Percentiles rank a stretch among this genome's conserved stretches.
These are phyloP conservation scores for Ectobius pallidus DNA, from an alignment of 2,888 invertebrate genomes.

Conservation along the genomic window DNA sequence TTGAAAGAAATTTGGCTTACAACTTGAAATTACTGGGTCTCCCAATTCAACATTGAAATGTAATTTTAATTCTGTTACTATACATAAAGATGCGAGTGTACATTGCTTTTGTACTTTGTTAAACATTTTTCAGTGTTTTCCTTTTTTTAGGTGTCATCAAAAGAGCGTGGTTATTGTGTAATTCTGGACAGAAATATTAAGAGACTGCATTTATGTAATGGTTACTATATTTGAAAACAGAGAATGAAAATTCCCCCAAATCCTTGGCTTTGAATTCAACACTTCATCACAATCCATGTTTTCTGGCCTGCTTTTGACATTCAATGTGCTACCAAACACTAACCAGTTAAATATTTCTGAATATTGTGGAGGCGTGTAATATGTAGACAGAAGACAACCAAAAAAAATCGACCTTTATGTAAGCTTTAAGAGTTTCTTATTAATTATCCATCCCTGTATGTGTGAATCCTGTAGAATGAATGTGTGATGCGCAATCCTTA, in stretches of 20 bases:
- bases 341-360: constrained; percentile 37
- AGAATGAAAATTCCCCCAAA: constrained; percentile 27
- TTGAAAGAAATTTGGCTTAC: constrained; percentile 13
- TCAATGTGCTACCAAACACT: constrained; percentile 40
- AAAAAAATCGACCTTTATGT: constrained; percentile 41
- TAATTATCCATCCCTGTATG: constrained; percentile 24
- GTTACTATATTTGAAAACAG: constrained; percentile 31
- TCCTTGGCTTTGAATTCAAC: constrained; percentile 36
- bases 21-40: constrained; percentile 19
- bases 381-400: constrained; percentile 37
- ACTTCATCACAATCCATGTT: constrained; percentile 37
- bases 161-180: constrained; percentile 30
- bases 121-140: constrained; percentile 33
- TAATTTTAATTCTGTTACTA: constrained; percentile 30
- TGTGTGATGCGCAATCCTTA: no score
- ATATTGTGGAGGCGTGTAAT: constrained; percentile 40
- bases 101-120: constrained; percentile 29
- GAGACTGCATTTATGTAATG: constrained; percentile 26
- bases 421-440: constrained; percentile 37
- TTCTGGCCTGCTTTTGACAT: constrained; percentile 33
- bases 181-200: constrained; percentile 18
- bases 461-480: no score
- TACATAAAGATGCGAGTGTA: constrained; percentile 29
- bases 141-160: constrained; percentile 32
- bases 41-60: constrained; percentile 17